Evolutionary conservation across 1,140 invertebrate species (phyloP).

Genomic region (Palaemon carinicauda): DNA sequence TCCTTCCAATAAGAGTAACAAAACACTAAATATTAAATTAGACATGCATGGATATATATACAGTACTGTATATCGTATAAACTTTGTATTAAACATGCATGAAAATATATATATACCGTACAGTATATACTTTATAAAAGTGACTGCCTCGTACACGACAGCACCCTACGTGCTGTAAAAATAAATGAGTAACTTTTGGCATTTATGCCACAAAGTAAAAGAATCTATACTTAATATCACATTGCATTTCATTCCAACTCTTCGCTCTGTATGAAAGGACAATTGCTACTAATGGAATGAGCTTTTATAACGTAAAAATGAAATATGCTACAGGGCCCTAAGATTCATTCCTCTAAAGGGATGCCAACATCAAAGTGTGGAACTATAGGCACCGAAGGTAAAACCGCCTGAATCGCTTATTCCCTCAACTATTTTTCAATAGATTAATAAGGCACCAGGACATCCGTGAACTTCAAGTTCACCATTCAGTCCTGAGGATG

Average conservation of each 20-base stretch:
- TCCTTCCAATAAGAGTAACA: neutral
- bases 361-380: too few relatives aligned
- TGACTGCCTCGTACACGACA: neutral
- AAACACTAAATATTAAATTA: neutral
- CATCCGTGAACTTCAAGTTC: too few relatives aligned
- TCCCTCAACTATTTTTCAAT: neutral
- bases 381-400: neutral
- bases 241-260: slow-evolving; percentile 13
- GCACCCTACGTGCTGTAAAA: neutral
- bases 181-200: neutral
- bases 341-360: neutral
- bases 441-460: too few relatives aligned
- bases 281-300: neutral
- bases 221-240: slow-evolving; percentile 34
- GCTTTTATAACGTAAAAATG: slow-evolving; percentile 8
- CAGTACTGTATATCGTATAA: neutral
- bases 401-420: neutral
- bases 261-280: slow-evolving; percentile 7
- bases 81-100: neutral
- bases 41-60: neutral
- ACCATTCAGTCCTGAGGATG: too few relatives aligned
- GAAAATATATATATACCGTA: neutral
- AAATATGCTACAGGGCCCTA: slow-evolving; percentile 5
- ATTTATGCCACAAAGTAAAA: neutral
- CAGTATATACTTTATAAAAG: neutral